Evolutionary conservation across 1,140 invertebrate species (phyloP), one percentile per base, ranked within the genome.

Genomic region (Anastrepha obliqua): DNA sequence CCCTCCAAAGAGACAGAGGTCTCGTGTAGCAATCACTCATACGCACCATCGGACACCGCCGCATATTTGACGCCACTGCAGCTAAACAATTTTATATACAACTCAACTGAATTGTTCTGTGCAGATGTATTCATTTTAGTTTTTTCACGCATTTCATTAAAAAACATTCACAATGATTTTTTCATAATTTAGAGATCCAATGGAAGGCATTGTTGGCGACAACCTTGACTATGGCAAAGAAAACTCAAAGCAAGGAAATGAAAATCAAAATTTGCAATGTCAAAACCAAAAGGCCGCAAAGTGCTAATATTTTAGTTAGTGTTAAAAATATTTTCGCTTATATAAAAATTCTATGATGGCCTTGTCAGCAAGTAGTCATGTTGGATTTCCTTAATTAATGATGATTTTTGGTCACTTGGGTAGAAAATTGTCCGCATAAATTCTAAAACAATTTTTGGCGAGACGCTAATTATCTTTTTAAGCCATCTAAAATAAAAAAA

Each of bases 191-290:
- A 67, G 9, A 58, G 29, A 3, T 67, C 39, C 51, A 11, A 15
- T 13, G 17, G n/a, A 17, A 55, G 74, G 74, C 51, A 47, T 55
- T 55, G 44, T 47, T 9, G 17, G 5, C 20, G 47, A 51, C 44
- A 81, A 81, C 74, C 74, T 81, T 81, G 74, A 81, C 74, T 81
- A 81, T 81, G 74, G 11, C 74, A 81, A 8, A 81, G 74, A 55
- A 81, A 81, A 58, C 47, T 74, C 42, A 74, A 15, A 13, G 74
- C 17, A 58, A 29, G 9, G 20, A 29, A 20, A 9, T n/a, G 47
- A 55, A 58, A n/a, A 20, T 67, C 29, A 7, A 55, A 58, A 81
- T 55, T 81, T n/a, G 47, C 74, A 81, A 81, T 81, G 74, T 81
- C 74, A 81, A 55, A 51, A 81, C 74, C 20, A 29, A 51, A 78